Percentiles rank a stretch among this genome's conserved stretches.
phyloP scores from a whole-genome alignment of 1,140 invertebrate genomes.

The Eumeta japonica region DNA sequence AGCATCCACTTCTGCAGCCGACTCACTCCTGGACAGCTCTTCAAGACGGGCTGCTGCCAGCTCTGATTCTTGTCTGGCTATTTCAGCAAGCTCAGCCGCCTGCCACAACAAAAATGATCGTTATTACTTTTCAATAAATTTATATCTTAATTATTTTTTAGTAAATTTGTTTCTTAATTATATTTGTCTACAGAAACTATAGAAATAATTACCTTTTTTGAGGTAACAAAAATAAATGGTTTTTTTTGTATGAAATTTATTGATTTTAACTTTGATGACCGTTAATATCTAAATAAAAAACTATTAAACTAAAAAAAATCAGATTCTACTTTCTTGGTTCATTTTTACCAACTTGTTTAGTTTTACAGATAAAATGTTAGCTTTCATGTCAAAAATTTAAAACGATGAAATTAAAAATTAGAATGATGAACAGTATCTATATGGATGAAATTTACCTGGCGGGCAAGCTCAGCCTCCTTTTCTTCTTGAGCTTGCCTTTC shows the following conservation, averaged over 20 bases:
- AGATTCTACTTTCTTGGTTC: too few relatives aligned
- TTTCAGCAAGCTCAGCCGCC: constrained; percentile 63
- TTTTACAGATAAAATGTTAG: constrained; percentile 43
- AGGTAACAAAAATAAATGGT: too few relatives aligned
- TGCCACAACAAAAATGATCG: constrained; percentile 18
- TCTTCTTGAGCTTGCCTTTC: constrained; percentile 60
- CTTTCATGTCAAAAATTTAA: constrained; percentile 29
- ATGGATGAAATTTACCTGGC: constrained; percentile 41
- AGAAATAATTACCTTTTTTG: too few relatives aligned
- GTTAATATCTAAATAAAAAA: too few relatives aligned
- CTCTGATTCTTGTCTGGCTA: constrained; percentile 62
- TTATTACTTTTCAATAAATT: not conserved
- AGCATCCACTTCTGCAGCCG: constrained; percentile 53
- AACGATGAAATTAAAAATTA: constrained; percentile 5
- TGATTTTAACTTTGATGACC: too few relatives aligned
- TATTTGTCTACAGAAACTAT: too few relatives aligned
- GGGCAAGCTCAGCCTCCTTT: constrained; percentile 60
- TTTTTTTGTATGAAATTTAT: too few relatives aligned
- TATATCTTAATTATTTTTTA: constrained; percentile 23
- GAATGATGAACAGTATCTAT: not conserved
- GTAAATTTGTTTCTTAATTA: too few relatives aligned
- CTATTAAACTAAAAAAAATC: too few relatives aligned
- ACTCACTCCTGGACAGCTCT: constrained; percentile 60
- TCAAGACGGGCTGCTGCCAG: constrained; percentile 60
- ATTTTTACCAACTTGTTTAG: constrained; percentile 45